Evolutionary conservation across 2,797 vertebrate genomes (phyloP).

Genomic region (Margarornis squamiger): DNA sequence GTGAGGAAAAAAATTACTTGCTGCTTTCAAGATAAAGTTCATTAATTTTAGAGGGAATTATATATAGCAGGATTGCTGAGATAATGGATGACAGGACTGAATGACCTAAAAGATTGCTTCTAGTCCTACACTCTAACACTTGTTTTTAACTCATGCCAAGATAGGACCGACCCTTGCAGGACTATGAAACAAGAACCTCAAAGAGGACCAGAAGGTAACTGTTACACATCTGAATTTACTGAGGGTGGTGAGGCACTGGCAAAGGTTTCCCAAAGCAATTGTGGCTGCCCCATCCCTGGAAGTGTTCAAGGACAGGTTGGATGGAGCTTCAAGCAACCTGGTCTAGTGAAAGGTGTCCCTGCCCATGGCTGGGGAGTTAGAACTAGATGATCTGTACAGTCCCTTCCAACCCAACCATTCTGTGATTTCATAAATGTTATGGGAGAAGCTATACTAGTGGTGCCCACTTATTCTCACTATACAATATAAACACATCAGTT

Average conservation of each 20-base stretch:
- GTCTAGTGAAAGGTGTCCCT: background rate
- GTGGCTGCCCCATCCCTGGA: background rate
- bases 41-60: slow-evolving; percentile 42
- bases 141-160: background rate
- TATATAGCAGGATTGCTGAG: slow-evolving; percentile 2
- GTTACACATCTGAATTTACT: background rate
- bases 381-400: background rate
- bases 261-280: background rate
- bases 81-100: slow-evolving; percentile 30
- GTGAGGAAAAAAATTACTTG: background rate
- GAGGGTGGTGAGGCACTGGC: background rate
- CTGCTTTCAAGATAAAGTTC: slow-evolving; percentile 37
- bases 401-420: background rate
- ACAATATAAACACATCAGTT: background rate
- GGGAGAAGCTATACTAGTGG: background rate
- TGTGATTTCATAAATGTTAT: background rate
- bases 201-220: background rate
- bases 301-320: background rate
- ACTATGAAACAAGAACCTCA: background rate
- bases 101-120: slow-evolving; percentile 6
- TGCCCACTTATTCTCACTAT: background rate
- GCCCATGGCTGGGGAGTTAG: too few species aligned
- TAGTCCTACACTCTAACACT: background rate
- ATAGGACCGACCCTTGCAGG: background rate
- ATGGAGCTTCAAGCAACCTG: background rate